Evolutionary conservation across 2,797 vertebrate species (phyloP), one percentile per base, ranked within the genome.

Genomic region (Trachurus trachurus): DNA sequence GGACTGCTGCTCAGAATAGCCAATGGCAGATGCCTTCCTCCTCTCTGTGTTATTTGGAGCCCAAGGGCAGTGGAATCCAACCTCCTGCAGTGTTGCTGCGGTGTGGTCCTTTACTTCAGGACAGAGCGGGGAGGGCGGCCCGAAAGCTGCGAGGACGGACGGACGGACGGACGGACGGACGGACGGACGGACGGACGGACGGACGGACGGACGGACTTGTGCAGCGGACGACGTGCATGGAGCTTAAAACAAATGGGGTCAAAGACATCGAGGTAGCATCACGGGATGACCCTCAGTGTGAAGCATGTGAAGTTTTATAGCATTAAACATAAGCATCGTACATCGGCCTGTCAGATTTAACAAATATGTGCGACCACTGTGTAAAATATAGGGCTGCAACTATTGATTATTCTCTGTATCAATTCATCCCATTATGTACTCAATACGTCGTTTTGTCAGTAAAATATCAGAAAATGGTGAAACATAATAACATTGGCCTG

Each of bases 1-100:
- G 82, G 75, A 87, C 77, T 61, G 92, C 93, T 93, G 93, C 95
- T 95, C 90, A 95, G 94, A 96, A 96, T 96, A 96, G 94, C 93
- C 90, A 80, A 87, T 88, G 87, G 85, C 92, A 93, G 94, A 95
- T 95, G 94, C 94, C 93, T 94, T 92, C 86, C 80, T 82, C 71
- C 71, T 79, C 80, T 87, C 84, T 73, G 87, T 87, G 92, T 95
- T 96, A 96, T 96, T 96, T 95, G 92, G 90, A 94, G 95, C 88
- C 90, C 87, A 93, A 94, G 94, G 94, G 93, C 93, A 92, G 92
- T 79, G 80, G 91, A 94, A 95, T 95, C 90, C 86, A 83, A 82
- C 78, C 84, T 88, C 85, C 78, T 83, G 79, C 80, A 76, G 81
- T 66, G 71, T 17, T 17, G 67, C 69, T 39, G 71, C 34, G 49